These are phyloP conservation scores for Eptesicus fuscus DNA, from an alignment of 2,113 vertebrate species.

Conservation along the genomic window DNA sequence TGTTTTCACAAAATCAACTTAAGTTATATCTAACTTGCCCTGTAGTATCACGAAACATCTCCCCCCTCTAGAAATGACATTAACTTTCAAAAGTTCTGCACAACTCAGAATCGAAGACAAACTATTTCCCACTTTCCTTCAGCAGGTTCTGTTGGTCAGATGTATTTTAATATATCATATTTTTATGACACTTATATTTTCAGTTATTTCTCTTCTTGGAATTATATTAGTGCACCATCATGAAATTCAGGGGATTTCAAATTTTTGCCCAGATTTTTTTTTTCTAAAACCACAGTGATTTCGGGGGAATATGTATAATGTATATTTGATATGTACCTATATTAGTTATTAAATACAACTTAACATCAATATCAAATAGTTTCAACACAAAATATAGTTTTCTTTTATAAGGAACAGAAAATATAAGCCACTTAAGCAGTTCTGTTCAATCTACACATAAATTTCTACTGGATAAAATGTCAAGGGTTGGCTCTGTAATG, in stretches of 20 bases:
- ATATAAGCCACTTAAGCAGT: not conserved
- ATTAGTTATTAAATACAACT: not conserved
- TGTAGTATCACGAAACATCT: not conserved
- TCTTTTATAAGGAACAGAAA: not conserved
- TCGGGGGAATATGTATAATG: not conserved
- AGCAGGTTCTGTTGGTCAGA: not conserved
- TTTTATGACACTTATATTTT: not conserved
- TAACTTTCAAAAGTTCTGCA: not conserved
- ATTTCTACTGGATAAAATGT: not conserved
- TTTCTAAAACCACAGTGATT: not conserved
- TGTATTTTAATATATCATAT: not conserved
- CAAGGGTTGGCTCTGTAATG: not conserved
- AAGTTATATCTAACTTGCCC: not conserved
- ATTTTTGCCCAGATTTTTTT: not conserved
- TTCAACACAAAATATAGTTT: not conserved
- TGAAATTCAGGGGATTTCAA: slow-evolving; percentile 1
- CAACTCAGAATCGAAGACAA: not conserved
- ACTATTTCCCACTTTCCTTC: not conserved
- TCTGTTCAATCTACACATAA: not conserved
- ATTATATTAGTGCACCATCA: not conserved
- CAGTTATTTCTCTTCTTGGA: slow-evolving; percentile 11
- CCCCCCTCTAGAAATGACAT: rapidly evolving
- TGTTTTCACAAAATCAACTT: not conserved
- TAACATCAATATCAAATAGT: not conserved
- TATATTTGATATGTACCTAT: not conserved